These are phyloP conservation scores for Drosophila conformis DNA, from an alignment of 2,888 invertebrate species.

Conservation along the genomic window DNA sequence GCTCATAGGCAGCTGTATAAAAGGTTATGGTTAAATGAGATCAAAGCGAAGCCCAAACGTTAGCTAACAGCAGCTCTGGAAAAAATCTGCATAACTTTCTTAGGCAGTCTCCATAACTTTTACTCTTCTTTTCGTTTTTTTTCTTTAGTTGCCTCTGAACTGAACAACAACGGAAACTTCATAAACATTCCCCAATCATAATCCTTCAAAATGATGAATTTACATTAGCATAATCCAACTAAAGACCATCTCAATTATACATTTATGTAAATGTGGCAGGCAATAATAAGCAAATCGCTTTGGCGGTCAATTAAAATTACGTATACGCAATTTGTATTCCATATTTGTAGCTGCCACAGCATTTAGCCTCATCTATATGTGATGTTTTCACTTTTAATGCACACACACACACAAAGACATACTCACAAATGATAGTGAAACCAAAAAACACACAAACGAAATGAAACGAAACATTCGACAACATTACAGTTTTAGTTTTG, in stretches of 20 bases:
- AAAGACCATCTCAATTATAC: constrained; percentile 11
- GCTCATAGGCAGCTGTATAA: constrained; percentile 9
- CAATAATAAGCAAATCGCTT: constrained; percentile 61
- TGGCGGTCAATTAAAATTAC: constrained; percentile 76
- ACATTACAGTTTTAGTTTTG: constrained; percentile 75
- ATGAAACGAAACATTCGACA: constrained; percentile 69
- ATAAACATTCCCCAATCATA: constrained; percentile 17
- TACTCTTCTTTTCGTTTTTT: constrained; percentile 25
- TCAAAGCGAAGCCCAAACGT: constrained; percentile 23
- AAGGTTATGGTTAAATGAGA: constrained; percentile 29
- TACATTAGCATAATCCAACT: constrained; percentile 53
- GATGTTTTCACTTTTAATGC: constrained; percentile 76
- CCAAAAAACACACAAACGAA: constrained; percentile 61
- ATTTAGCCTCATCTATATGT: constrained; percentile 40
- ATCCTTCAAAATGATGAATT: constrained; percentile 48
- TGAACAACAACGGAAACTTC: neutral
- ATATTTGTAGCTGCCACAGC: constrained; percentile 41
- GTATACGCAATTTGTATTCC: constrained; percentile 79
- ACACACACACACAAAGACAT: constrained; percentile 23
- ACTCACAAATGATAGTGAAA: constrained; percentile 61
- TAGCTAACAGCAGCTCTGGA: constrained; percentile 30
- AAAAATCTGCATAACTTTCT: constrained; percentile 58
- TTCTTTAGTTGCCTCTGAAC: neutral
- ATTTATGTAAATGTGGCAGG: constrained; percentile 47
- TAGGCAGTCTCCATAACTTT: constrained; percentile 47